A percentile compares a stretch with the other conserved stretches of the same genome.
Conservation (phyloP, 2,888 invertebrate species). For the Pristionchus maxplancki region DNA sequence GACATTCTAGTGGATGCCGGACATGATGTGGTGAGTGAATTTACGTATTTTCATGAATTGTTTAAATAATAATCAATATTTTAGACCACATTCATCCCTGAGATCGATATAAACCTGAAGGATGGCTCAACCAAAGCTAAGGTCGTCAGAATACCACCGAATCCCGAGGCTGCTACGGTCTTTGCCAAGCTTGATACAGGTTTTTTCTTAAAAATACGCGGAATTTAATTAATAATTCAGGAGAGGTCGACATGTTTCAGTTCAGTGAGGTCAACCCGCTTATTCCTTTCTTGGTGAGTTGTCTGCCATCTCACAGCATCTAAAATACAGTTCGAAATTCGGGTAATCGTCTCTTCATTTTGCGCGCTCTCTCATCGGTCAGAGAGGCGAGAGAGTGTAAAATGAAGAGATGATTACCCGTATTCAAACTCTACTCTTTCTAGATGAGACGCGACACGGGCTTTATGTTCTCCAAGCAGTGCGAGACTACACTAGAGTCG, state of each 20-base stretch:
- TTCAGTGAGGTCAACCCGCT: neutral
- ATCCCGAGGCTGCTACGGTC: neutral
- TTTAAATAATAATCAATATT: neutral
- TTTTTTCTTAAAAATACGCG: neutral
- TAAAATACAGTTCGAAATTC: too few relatives aligned
- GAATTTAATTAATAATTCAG: neutral
- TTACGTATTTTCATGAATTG: too few relatives aligned
- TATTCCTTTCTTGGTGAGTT: neutral
- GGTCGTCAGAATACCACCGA: neutral
- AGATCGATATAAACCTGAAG: neutral
- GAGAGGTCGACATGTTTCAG: neutral
- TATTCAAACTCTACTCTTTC: too few relatives aligned
- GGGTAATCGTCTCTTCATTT: too few relatives aligned
- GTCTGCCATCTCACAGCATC: too few relatives aligned
- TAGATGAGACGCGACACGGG: neutral
- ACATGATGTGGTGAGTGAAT: constrained; percentile 6
- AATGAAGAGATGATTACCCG: too few relatives aligned
- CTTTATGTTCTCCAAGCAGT: neutral
- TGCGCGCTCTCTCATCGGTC: too few relatives aligned
- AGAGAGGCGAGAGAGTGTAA: too few relatives aligned
- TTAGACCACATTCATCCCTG: neutral
- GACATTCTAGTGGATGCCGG: constrained; percentile 9
- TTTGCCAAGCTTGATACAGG: neutral
- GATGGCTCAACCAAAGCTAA: neutral
- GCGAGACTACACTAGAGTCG: constrained; percentile 7